A percentile compares a stretch with the other conserved stretches of the same genome.
These are phyloP conservation scores for Sipha maydis DNA, from an alignment of 2,888 invertebrate genomes.

Conservation along the genomic window DNA sequence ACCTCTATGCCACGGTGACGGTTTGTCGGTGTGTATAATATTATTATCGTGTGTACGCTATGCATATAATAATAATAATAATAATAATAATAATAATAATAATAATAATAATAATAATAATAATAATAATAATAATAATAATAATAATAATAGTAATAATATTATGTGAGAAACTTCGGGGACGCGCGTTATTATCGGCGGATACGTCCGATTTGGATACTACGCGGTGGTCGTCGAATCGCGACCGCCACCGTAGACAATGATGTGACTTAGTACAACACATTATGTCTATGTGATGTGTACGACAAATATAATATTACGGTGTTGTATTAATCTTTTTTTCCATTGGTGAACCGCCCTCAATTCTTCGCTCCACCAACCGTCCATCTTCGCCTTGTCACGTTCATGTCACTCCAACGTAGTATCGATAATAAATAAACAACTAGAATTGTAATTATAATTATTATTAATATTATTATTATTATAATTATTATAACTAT, in stretches of 20 bases:
- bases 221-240: slow-evolving; percentile 6
- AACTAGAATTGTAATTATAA: no score
- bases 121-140: not conserved
- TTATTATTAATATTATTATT: no score
- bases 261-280: no score
- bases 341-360: no score
- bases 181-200: slow-evolving; percentile 40
- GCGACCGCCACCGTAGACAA: no score
- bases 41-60: not conserved
- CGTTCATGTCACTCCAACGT: no score
- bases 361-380: no score
- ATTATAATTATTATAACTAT: no score
- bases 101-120: not conserved
- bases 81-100: not conserved
- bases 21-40: slow-evolving; percentile 17
- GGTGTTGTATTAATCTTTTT: no score
- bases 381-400: no score
- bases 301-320: not conserved
- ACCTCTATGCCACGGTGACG: slow-evolving; percentile 18
- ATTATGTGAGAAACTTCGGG: slow-evolving; percentile 46
- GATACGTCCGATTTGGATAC: slow-evolving; percentile 50
- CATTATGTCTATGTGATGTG: not conserved
- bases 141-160: slow-evolving; percentile 5
- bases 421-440: no score
- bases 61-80: not conserved